phyloP scores from a whole-genome alignment of 1,140 invertebrate species.

The Harlomillsia oculata region DNA sequence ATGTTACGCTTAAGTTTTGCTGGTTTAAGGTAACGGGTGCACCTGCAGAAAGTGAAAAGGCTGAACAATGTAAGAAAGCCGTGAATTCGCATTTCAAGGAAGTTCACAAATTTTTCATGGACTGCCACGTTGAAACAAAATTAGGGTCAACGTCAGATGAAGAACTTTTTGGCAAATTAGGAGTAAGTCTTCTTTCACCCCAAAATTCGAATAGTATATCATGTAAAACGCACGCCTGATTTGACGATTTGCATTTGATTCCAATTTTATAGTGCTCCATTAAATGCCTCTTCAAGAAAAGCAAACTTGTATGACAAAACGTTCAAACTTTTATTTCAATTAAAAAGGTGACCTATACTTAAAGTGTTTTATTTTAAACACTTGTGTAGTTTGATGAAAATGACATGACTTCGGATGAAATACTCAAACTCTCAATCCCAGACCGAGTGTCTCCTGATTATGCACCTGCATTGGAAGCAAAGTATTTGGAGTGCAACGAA shows the following conservation, averaged over 20 bases:
- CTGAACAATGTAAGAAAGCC: slow-evolving; percentile 16
- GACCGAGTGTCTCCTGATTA: slow-evolving; percentile 15
- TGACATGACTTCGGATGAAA: slow-evolving; percentile 9
- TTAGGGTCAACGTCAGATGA: neutral
- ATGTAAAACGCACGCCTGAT: too few species aligned
- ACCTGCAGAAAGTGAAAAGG: too few species aligned
- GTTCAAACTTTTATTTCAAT: neutral
- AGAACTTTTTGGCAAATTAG: slow-evolving; percentile 17
- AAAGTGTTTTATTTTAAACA: neutral
- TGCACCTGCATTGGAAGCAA: neutral
- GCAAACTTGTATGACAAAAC: slow-evolving; percentile 10
- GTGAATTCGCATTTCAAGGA: slow-evolving; percentile 11
- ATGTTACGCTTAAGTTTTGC: too few species aligned
- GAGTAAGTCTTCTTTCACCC: slow-evolving; percentile 15
- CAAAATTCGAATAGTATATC: neutral
- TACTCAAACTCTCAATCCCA: slow-evolving; percentile 3
- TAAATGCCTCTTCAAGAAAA: slow-evolving; percentile 16
- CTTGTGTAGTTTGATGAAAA: slow-evolving; percentile 16
- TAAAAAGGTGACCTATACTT: neutral
- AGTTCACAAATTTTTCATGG: slow-evolving; percentile 14
- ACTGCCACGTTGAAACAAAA: slow-evolving; percentile 18
- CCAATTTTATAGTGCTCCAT: slow-evolving; percentile 9
- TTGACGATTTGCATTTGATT: too few species aligned
- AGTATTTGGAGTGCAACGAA: slow-evolving; percentile 13
- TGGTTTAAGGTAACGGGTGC: too few species aligned